Conservation (phyloP, 1,140 invertebrate genomes). For the Paralvinella palmiformis region DNA sequence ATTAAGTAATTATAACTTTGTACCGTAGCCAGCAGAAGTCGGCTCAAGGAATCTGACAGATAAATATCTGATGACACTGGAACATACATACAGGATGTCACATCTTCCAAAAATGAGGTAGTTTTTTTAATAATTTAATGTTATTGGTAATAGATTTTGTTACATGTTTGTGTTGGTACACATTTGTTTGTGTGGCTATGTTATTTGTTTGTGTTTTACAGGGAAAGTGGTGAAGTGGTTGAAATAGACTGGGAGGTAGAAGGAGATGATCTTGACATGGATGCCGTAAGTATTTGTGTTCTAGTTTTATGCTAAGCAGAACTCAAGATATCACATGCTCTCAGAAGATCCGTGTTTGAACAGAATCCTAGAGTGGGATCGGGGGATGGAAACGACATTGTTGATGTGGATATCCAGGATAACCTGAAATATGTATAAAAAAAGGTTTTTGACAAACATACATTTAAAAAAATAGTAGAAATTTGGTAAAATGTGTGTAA, state of each 20-base stretch:
- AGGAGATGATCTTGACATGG: constrained; percentile 23
- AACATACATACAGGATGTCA: constrained; percentile 26
- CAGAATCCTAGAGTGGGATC: constrained; percentile 4
- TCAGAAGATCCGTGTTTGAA: not conserved
- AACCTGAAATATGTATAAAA: not conserved
- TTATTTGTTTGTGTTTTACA: constrained; percentile 17
- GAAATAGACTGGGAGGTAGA: constrained; percentile 26
- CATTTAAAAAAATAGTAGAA: not conserved
- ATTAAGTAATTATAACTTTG: too few species aligned
- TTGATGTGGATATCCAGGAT: not conserved
- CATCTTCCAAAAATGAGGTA: constrained; percentile 29
- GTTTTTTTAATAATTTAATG: not conserved
- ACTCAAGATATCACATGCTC: not conserved
- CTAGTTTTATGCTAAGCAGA: not conserved
- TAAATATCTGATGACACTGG: constrained; percentile 26
- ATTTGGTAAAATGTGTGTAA: too few species aligned
- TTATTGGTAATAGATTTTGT: not conserved
- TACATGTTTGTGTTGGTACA: not conserved
- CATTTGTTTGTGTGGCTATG: not conserved
- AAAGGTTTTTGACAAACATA: not conserved
- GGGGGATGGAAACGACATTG: too few species aligned
- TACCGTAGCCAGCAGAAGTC: too few species aligned
- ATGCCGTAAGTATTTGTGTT: constrained; percentile 26
- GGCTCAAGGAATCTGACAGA: too few species aligned
- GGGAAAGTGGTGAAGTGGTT: constrained; percentile 27